Evolutionary conservation across 35 echinoderm and acorn worm species (phyloP), one percentile per base, ranked within the genome.

Genomic region (Hemicentrotus pulcherrimus): DNA sequence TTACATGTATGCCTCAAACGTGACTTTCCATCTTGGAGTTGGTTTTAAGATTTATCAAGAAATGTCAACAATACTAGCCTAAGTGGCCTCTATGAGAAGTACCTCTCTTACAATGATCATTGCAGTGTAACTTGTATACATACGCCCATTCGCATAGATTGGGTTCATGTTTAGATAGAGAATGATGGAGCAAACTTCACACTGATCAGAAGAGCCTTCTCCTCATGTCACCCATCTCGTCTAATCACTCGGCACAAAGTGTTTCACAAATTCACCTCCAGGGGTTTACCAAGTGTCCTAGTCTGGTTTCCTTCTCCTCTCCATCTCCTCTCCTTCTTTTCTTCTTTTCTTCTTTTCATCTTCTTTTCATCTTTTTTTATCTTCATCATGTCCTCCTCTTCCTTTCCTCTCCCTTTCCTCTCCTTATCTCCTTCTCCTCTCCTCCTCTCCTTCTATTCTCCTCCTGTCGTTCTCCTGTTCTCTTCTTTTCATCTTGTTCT

Each of bases 121-220:
- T 78, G 65, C 65, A 28, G 65, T 78, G 65, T 78, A 28, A 18
- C 65, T 78, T 78, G 22, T 78, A 22, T 78, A 22, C 19, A 22
- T 78, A 22, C 19, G 19, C 65, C 65, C 24, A 78, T 78, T 22
- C 22, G 0, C 8, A 3, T 3, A 28, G 65, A 78, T 78, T 78
- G 18, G 65, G 65, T 78, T 78, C 65, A 78, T 78, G 65, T 78
- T 78, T 78, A 78, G 65, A 78, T 78, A 28, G 65, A 78, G 65
- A n/a, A 30, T 22, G 18, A 78, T 30, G n/a, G 65, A 78, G 65
- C 65, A 78, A 78, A 78, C 65, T 78, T 78, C 65, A 78, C 65
- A 78, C 19, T 78, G 65, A 28, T 78, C 65, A 78, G 65, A 28
- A 28, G 19, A n/a, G 65, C 65, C 16, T 59, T 59, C 65, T 78